Conservation (phyloP, 2,113 vertebrate genomes). For the Scatophagus argus region DNA sequence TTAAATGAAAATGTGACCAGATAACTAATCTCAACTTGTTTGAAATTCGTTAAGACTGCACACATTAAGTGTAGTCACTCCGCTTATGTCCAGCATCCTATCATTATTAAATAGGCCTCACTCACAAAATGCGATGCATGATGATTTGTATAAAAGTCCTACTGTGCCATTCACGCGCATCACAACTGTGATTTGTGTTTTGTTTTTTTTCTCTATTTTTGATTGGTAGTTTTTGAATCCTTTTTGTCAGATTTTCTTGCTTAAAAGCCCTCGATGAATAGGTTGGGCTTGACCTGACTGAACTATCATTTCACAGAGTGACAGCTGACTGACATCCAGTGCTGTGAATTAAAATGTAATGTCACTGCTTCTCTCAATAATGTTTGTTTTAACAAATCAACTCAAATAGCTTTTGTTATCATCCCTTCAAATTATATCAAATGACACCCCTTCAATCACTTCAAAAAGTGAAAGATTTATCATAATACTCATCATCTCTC, state of each 20-base stretch:
- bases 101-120: conserved; percentile 47
- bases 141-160: conserved; percentile 16
- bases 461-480: neutral
- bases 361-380: conserved; percentile 10
- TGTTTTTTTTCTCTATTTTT: neutral
- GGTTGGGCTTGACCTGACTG: conserved; percentile 30
- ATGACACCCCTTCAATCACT: no score
- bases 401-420: neutral
- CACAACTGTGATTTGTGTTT: neutral
- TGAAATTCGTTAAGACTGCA: conserved; percentile 55
- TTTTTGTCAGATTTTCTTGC: conserved; percentile 22
- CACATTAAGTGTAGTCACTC: conserved; percentile 17
- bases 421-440: neutral
- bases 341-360: conserved; percentile 8
- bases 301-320: conserved; percentile 10
- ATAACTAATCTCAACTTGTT: conserved; percentile 41
- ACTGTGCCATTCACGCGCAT: conserved; percentile 4
- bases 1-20: conserved; percentile 67
- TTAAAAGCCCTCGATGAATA: conserved; percentile 53
- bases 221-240: neutral
- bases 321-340: conserved; percentile 5
- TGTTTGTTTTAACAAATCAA: neutral
- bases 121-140: conserved; percentile 7
- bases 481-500: neutral
- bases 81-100: conserved; percentile 10